phyloP scores from a whole-genome alignment of 2,797 vertebrate genomes.

The Pangasius djambal region DNA sequence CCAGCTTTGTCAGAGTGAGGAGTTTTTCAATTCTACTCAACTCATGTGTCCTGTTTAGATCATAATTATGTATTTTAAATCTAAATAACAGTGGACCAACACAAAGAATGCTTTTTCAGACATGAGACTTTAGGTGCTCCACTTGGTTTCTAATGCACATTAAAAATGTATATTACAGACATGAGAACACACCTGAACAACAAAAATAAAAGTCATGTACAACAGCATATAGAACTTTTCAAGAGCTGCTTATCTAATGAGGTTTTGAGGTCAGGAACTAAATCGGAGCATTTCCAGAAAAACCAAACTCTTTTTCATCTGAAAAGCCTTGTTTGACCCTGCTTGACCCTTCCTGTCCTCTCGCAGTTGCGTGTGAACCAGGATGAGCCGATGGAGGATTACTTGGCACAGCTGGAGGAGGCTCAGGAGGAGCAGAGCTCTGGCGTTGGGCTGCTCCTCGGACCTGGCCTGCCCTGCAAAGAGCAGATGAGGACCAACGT shows the following conservation, averaged over 20 bases:
- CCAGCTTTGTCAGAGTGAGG: conserved; percentile 93
- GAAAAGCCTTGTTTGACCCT: background rate
- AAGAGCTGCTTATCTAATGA: background rate
- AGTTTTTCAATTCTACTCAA: background rate
- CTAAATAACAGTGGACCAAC: background rate
- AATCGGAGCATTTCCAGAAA: background rate
- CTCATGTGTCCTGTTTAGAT: background rate
- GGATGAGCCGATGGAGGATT: conserved; percentile 91
- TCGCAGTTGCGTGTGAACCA: conserved; percentile 90
- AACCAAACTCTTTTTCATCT: background rate
- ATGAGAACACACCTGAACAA: background rate
- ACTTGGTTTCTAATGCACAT: background rate
- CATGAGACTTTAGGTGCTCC: too few species aligned
- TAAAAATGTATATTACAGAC: background rate
- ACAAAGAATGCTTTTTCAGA: background rate
- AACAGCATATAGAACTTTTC: background rate
- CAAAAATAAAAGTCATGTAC: background rate
- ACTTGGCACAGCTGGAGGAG: conserved; percentile 76
- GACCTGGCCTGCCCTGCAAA: conserved; percentile 87
- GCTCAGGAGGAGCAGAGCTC: conserved; percentile 69
- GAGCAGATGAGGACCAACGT: conserved; percentile 97
- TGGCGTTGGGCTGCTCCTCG: conserved; percentile 71
- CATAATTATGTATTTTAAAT: background rate
- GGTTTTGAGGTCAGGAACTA: background rate
- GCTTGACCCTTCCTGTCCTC: background rate